phyloP scores from a whole-genome alignment of 1,140 invertebrate species.

The Camponotus floridanus region DNA sequence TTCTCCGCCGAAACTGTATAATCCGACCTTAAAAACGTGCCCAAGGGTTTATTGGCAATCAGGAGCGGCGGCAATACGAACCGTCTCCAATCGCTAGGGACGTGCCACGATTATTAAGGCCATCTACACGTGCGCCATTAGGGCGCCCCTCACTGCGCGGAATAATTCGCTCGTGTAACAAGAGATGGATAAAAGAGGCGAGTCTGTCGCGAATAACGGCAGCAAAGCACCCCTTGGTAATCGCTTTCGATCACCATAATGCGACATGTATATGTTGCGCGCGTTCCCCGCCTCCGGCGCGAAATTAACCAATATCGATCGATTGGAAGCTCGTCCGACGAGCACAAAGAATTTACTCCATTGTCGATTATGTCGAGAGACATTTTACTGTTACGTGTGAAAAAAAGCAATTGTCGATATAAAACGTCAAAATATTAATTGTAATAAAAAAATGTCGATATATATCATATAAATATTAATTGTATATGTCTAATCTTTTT shows the following conservation, averaged over 20 bases:
- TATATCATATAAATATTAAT: no score
- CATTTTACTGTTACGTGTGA: background rate
- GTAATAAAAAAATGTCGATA: no score
- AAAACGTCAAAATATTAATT: constrained; percentile 4
- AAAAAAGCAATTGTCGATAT: background rate
- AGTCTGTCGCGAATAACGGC: constrained; percentile 48
- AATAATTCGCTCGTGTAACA: constrained; percentile 64
- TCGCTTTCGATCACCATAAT: constrained; percentile 44
- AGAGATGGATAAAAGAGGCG: constrained; percentile 56
- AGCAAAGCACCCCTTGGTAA: constrained; percentile 35
- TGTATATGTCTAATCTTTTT: background rate
- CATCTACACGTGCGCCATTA: constrained; percentile 55
- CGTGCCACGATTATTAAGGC: constrained; percentile 36
- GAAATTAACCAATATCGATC: constrained; percentile 32
- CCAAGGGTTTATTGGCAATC: constrained; percentile 51
- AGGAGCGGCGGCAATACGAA: constrained; percentile 39
- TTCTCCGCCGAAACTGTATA: constrained; percentile 21
- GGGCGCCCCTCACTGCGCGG: constrained; percentile 7
- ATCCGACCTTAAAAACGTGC: constrained; percentile 19
- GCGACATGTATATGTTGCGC: constrained; percentile 36
- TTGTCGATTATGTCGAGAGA: constrained; percentile 3
- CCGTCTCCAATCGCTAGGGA: constrained; percentile 46
- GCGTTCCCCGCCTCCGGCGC: background rate
- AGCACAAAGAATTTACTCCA: constrained; percentile 35
- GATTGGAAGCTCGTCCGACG: constrained; percentile 3